Percentiles rank a stretch among this genome's conserved stretches.
These are phyloP conservation scores for Esox niger DNA, from an alignment of 2,113 vertebrate species.

Conservation along the genomic window DNA sequence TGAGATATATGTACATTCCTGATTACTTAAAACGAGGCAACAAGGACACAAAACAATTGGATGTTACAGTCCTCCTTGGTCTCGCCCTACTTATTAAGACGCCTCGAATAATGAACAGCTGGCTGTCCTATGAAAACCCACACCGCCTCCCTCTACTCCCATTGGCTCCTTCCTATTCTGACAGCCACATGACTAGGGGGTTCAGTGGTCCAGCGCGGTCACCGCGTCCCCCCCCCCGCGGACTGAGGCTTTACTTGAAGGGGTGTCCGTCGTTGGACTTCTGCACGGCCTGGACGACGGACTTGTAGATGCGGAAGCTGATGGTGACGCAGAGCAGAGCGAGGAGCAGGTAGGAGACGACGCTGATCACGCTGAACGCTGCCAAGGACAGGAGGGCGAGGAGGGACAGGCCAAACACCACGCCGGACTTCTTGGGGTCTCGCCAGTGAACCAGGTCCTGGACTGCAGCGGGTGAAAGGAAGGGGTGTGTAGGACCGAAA, in stretches of 20 bases:
- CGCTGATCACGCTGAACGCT: conserved; percentile 90
- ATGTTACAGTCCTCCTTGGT: no score
- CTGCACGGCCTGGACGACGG: conserved; percentile 89
- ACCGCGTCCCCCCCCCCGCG: no score
- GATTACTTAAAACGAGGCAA: background rate
- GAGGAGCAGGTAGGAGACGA: conserved; percentile 87
- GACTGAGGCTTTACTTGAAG: conserved; percentile 77
- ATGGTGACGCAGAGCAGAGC: conserved; percentile 91
- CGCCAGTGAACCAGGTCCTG: conserved; percentile 87
- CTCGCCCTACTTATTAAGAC: no score
- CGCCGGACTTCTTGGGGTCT: conserved; percentile 84
- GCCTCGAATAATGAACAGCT: no score
- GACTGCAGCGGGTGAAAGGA: conserved; percentile 55
- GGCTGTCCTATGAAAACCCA: no score
- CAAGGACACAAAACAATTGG: background rate
- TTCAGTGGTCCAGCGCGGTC: no score
- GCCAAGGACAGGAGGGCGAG: conserved; percentile 88
- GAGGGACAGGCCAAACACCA: conserved; percentile 83
- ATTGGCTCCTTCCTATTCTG: no score
- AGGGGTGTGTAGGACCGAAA: background rate
- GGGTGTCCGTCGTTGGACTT: conserved; percentile 89
- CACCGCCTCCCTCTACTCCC: no score
- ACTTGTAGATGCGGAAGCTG: conserved; percentile 89
- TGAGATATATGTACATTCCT: background rate
- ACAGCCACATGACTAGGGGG: no score